phyloP scores from a whole-genome alignment of 2,113 vertebrate genomes.

The Psittacus erithacus region DNA sequence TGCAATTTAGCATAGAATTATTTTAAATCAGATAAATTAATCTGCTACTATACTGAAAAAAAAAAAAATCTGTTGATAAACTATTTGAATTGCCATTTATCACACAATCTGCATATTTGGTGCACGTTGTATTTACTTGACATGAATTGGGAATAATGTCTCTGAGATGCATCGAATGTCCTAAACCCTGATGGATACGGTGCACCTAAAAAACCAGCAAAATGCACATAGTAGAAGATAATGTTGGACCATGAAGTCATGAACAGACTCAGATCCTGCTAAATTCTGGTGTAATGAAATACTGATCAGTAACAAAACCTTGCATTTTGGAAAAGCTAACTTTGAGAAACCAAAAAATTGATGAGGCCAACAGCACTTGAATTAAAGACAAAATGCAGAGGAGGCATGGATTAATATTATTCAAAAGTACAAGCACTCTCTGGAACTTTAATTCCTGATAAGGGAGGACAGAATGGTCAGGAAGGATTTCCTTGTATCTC shows the following conservation, averaged over 20 bases:
- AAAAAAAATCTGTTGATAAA: not conserved
- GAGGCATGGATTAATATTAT: not conserved
- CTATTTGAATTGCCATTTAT: not conserved
- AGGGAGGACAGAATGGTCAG: not conserved
- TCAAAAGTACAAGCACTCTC: not conserved
- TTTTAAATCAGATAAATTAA: not conserved
- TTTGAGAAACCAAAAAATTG: not conserved
- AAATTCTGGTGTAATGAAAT: not conserved
- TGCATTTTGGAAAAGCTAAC: not conserved
- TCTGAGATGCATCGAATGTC: not conserved
- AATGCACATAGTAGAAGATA: not conserved
- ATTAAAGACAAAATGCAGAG: not conserved
- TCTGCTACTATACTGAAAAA: not conserved
- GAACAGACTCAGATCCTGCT: not conserved
- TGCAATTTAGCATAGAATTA: not conserved
- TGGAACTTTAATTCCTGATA: not conserved
- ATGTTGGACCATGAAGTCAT: not conserved
- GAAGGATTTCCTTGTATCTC: not conserved
- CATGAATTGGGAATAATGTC: not conserved
- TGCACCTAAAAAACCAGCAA: not conserved
- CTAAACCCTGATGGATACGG: not conserved
- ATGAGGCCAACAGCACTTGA: not conserved
- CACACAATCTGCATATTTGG: not conserved
- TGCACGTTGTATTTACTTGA: not conserved
- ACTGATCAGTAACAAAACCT: not conserved